Evolutionary conservation across 2,888 invertebrate species (phyloP).

Genomic region (Sesamia inferens): DNA sequence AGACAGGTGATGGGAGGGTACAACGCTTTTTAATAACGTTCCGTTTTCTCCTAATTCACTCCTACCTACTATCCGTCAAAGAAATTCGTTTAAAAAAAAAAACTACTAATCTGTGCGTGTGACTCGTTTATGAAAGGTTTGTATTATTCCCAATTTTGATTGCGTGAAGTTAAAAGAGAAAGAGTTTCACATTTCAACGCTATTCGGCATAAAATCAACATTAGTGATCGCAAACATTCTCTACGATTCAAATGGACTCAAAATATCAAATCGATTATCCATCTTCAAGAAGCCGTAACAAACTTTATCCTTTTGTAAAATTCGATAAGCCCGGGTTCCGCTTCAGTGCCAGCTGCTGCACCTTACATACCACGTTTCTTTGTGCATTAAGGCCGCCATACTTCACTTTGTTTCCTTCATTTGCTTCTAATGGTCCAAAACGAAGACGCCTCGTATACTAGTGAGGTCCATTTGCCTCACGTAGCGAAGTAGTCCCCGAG

Average conservation of each 20-base stretch:
- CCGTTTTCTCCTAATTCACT: too few species aligned
- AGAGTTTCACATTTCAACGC: neutral
- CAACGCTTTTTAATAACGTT: too few species aligned
- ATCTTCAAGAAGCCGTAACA: conserved; percentile 15
- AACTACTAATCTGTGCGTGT: too few species aligned
- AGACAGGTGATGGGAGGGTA: neutral
- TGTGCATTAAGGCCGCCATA: conserved; percentile 48
- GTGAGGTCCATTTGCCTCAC: conserved; percentile 51
- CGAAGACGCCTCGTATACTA: conserved; percentile 41
- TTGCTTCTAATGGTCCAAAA: conserved; percentile 53
- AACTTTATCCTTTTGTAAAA: conserved; percentile 34
- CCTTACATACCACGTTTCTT: conserved; percentile 40
- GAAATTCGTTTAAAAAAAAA: too few species aligned
- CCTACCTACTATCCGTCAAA: too few species aligned
- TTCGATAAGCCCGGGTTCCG: conserved; percentile 37
- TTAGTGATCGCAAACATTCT: neutral
- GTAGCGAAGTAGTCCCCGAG: conserved; percentile 53
- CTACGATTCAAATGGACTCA: conserved; percentile 16
- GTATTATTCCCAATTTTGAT: neutral
- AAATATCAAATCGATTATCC: conserved; percentile 40
- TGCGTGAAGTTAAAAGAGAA: neutral
- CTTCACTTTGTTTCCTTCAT: conserved; percentile 55
- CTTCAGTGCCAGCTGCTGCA: conserved; percentile 46
- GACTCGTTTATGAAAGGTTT: too few species aligned
- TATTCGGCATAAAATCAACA: neutral